Evolutionary conservation across 1,140 invertebrate species (phyloP), one percentile per base, ranked within the genome.

Genomic region (Hycleus cichorii): DNA sequence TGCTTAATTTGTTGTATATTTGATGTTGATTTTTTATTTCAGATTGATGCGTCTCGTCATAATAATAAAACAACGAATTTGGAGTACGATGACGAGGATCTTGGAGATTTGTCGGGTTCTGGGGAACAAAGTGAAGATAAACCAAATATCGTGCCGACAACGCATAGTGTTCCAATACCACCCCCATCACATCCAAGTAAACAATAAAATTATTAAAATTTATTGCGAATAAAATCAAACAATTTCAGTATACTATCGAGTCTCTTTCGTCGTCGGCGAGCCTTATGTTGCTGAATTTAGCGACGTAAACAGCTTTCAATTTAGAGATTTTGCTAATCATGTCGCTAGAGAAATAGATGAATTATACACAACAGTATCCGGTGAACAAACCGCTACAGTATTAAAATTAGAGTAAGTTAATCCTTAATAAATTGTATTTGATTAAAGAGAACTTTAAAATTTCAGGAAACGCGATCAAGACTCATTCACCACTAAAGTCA

Each of bases 261-360:
- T 77, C 12, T 73, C 66, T 8, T 63, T 81, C 25, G 76, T 71
- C 6, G 65, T 79, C 5, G 63, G 64, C 47, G 69, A 80, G 32
- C 66, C 65, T 1, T 80, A 74, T 63, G 57, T 56, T 4, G 42
- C 51, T 1, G 65, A 69, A 11, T 73, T 76, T 50, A 65, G 49
- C 3, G 65, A 78, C 57, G 66, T 71, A 12, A 68, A 71, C 18
- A 76, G 69, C 54, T 39, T 54, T 3, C 64, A 68, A 44, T 81
- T 78, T 60, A 64, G 63, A 10, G 49, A 69, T 9, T 49, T 80
- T 3, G 62, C 76, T 0, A 52, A 65, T 2, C 60, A 70, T 46
- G 59, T 81, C 6, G 63, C 65, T 4, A 32, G 57, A 8, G 73
- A 63, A 42, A 62, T 81, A 2, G 67, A 77, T 47, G 52, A 68